Percentiles rank a stretch among this genome's conserved stretches.
These are phyloP conservation scores for Rhagophthalmus giganteus DNA, from an alignment of 2,888 invertebrate genomes.

Conservation along the genomic window DNA sequence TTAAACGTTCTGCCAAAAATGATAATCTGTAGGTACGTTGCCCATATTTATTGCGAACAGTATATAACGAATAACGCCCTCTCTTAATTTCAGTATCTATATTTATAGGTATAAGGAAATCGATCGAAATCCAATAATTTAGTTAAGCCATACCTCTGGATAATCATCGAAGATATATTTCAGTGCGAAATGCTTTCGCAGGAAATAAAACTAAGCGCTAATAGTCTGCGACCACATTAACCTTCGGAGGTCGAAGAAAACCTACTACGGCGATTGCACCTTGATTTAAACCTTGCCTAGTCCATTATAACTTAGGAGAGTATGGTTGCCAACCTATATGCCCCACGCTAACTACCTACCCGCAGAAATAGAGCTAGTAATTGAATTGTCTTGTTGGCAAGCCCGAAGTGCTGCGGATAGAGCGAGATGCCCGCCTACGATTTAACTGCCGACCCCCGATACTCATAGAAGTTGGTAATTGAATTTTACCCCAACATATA, in stretches of 20 bases:
- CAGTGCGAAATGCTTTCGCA: slow-evolving; percentile 31
- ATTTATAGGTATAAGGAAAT: neutral
- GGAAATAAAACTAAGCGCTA: slow-evolving; percentile 40
- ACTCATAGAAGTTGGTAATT: slow-evolving; percentile 54
- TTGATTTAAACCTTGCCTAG: slow-evolving; percentile 49
- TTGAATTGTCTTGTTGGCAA: slow-evolving; percentile 57
- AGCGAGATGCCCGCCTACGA: slow-evolving; percentile 46
- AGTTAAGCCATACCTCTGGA: too few species aligned
- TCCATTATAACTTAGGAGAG: slow-evolving; percentile 47
- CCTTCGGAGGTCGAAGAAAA: slow-evolving; percentile 36
- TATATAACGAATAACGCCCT: too few species aligned
- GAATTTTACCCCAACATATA: slow-evolving; percentile 54
- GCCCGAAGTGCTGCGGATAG: slow-evolving; percentile 36
- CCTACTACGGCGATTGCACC: slow-evolving; percentile 49
- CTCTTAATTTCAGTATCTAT: too few species aligned
- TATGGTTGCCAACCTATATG: slow-evolving; percentile 23
- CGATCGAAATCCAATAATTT: slow-evolving; percentile 1
- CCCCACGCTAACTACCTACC: slow-evolving; percentile 49
- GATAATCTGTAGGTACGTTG: too few species aligned
- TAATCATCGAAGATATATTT: slow-evolving; percentile 23
- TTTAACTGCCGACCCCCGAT: slow-evolving; percentile 49
- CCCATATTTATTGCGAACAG: too few species aligned
- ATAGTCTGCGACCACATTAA: slow-evolving; percentile 42
- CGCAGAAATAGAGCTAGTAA: slow-evolving; percentile 54
- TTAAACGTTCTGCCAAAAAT: too few species aligned